Evolutionary conservation across 1,140 invertebrate genomes (phyloP).

Genomic region (Drusus annulatus): DNA sequence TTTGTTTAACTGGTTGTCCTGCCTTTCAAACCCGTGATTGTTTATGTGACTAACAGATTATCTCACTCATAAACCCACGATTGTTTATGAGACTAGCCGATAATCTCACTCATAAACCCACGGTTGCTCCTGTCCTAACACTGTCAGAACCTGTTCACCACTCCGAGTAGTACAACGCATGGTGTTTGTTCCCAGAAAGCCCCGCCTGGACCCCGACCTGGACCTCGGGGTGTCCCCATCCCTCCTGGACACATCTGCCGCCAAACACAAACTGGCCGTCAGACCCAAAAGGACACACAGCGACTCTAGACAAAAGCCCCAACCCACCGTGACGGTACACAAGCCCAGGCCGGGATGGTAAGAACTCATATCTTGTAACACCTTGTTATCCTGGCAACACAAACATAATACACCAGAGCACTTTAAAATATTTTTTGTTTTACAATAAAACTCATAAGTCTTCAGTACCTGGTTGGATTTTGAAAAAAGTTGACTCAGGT

Average conservation of each 20-base stretch:
- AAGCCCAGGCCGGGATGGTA: slow-evolving; percentile 53
- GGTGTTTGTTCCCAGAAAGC: slow-evolving; percentile 66
- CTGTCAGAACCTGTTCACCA: neutral
- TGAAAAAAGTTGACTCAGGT: too few relatives aligned
- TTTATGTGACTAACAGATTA: too few relatives aligned
- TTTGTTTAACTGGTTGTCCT: too few relatives aligned
- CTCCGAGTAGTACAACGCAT: slow-evolving; percentile 42
- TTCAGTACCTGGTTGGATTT: too few relatives aligned
- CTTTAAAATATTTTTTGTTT: too few relatives aligned
- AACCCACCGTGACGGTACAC: slow-evolving; percentile 26
- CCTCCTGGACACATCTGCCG: slow-evolving; percentile 81
- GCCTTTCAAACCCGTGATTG: too few relatives aligned
- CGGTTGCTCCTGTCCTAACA: neutral
- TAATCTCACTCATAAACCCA: too few relatives aligned
- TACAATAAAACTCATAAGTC: too few relatives aligned
- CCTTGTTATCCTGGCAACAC: too few relatives aligned
- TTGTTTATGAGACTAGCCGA: too few relatives aligned
- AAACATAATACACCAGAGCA: too few relatives aligned
- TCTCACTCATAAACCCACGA: too few relatives aligned
- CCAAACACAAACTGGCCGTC: slow-evolving; percentile 82
- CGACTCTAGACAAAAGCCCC: slow-evolving; percentile 62
- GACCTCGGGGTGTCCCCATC: slow-evolving; percentile 72
- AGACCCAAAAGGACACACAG: slow-evolving; percentile 78
- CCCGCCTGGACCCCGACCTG: slow-evolving; percentile 73
- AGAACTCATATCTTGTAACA: slow-evolving; percentile 37